Base-by-base conservation (phyloP, 2,888 invertebrate genomes). In the Acanthacorydalis orientalis region DNA sequence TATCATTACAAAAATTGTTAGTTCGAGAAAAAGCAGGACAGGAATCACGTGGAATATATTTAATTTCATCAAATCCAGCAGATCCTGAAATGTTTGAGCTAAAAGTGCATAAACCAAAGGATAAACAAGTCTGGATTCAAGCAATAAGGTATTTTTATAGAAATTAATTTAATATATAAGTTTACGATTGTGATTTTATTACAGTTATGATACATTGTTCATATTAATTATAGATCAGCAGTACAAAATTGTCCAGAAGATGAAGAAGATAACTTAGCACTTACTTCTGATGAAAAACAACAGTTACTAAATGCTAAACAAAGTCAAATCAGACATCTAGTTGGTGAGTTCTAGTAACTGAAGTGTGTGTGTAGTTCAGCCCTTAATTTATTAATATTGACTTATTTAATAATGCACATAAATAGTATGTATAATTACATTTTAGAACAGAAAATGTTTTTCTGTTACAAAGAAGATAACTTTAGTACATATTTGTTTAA, bases 51-150 rank as follows among this genome's bases (percentile, higher is more conserved):
- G 89, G 91, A 1, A 80, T 96, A 58, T 95, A 93, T 68, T 76
- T 96, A 48, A 92, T 96, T 57, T 89, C 88, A 53, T 89, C 90
- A 55, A 90, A 90, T 59, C 88, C 90, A 6, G 75, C 80, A 4
- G 87, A 86, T 60, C 93, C 93, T 0, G 95, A 95, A 70, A 95
- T 96, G 93, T 95, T 93, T 62, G 95, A 95, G 62, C 69, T 96
- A 46, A 80, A 92, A 60, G 79, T 82, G 31, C 86, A 88, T 58
- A 78, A 85, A 53, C 90, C 90, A 32, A 88, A 89, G 64, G 91
- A 93, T 58, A 86, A 90, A 60, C 83, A 84, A 58, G 69, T 77
- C 10, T 95, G 95, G 95, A 89, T 93, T 61, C 81, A 83, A 58
- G 79, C 84, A 37, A 83, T 95, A 56, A 75, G 89, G 74, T 80